Conservation (phyloP, 53 echinoderm and acorn worm genomes). For the Echinometra lucunter region DNA sequence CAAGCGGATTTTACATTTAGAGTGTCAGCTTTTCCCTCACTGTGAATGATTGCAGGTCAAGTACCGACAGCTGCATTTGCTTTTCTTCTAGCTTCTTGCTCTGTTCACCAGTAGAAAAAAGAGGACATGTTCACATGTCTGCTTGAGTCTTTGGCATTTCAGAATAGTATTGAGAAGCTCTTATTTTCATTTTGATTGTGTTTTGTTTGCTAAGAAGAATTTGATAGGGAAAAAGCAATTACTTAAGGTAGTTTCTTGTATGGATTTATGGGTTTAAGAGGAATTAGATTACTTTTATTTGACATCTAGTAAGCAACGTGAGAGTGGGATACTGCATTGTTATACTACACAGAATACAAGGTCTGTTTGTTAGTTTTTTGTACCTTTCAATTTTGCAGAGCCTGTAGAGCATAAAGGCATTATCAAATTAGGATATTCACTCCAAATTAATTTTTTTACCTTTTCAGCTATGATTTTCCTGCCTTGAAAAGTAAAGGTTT, state of each 20-base stretch:
- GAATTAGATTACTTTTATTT: background rate
- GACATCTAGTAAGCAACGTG: background rate
- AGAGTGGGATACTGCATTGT: background rate
- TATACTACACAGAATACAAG: background rate
- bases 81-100: conserved; percentile 5
- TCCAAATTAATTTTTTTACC: too few relatives aligned
- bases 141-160: background rate
- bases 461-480: too few relatives aligned
- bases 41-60: conserved; percentile 44
- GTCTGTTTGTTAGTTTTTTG: too few relatives aligned
- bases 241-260: background rate
- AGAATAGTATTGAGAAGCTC: background rate
- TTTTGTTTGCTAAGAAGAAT: background rate
- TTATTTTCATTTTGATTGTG: background rate
- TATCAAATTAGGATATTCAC: too few relatives aligned
- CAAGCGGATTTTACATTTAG: background rate
- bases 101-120: conserved; percentile 22
- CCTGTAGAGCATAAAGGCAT: too few relatives aligned
- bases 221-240: background rate
- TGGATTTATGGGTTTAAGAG: background rate
- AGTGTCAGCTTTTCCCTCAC: conserved; percentile 44
- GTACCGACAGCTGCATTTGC: conserved; percentile 22
- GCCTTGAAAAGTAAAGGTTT: too few relatives aligned
- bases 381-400: too few relatives aligned
- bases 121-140: conserved; percentile 19